Evolutionary conservation across 2,888 invertebrate species (phyloP), one percentile per base, ranked within the genome.

Genomic region (Cryptophagus acutangulus): DNA sequence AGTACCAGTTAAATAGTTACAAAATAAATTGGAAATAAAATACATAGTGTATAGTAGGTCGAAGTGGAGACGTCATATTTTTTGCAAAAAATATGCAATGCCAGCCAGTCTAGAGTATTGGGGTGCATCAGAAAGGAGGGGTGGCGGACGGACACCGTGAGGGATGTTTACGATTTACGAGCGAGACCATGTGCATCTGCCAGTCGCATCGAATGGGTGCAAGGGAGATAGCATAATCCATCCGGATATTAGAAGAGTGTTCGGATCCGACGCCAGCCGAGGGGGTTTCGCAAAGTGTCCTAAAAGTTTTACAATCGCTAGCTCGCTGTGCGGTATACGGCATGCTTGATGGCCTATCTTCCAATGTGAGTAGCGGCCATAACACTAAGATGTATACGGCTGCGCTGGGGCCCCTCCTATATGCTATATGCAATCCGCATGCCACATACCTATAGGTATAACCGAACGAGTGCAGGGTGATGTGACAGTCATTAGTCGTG

Each of bases 341-440:
- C 72, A 73, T 74, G 73, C 74, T 76, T 76, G 76, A 76, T 76
- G 76, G 76, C 75, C 74, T 73, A 74, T 76, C 76, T 76, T 76
- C 76, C 76, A 76, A 76, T 76, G 76, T 75, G 75, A 74, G 74
- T 74, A 73, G 74, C 72, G 75, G 74, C 75, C 75, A 75, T 76
- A 73, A 74, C 75, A 65, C 67, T 69, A 71, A 71, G 71, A 76
- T 75, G 75, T 75, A 75, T 75, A 76, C 76, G 75, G 70, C 75
- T 76, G 75, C 75, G 76, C 76, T 74, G 72, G 73, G 31, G 65
- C 66, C 67, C 69, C 68, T 67, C 67, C 69, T 67, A 67, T 68
- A 67, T 68, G 66, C 65, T 67, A 66, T 68, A 67, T 68, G 68
- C 69, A 69, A 67, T 68, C 66, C 67, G 67, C 68, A 68, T 65